Conservation (phyloP, 2,888 invertebrate species). For the Stenoptilia bipunctidactyla region DNA sequence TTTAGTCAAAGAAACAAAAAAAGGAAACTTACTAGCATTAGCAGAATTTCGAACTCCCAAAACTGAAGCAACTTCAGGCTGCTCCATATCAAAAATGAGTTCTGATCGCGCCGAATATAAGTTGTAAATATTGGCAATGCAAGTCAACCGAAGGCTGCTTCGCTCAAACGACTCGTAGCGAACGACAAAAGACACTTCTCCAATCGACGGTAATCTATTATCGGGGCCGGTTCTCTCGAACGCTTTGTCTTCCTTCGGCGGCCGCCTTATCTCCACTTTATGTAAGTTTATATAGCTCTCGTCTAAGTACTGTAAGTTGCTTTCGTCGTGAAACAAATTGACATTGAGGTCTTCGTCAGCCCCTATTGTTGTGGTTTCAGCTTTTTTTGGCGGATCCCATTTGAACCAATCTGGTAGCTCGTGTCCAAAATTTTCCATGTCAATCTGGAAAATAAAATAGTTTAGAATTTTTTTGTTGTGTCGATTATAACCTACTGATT, state of each 20-base stretch:
- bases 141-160: conserved; percentile 75
- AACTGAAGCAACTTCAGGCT: conserved; percentile 81
- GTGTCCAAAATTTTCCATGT: conserved; percentile 49
- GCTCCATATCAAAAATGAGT: conserved; percentile 78
- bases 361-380: conserved; percentile 54
- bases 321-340: conserved; percentile 57
- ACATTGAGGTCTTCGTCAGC: conserved; percentile 52
- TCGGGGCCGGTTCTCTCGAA: conserved; percentile 55
- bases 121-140: conserved; percentile 77
- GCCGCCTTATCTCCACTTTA: conserved; percentile 57
- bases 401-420: conserved; percentile 58
- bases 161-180: conserved; percentile 74
- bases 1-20: too few relatives aligned
- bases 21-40: conserved; percentile 51
- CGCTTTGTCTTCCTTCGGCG: conserved; percentile 39
- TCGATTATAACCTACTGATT: too few relatives aligned
- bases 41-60: conserved; percentile 77
- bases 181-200: conserved; percentile 73
- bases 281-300: conserved; percentile 59
- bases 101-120: conserved; percentile 75
- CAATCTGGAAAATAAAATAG: conserved; percentile 53
- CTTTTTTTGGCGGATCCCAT: conserved; percentile 55
- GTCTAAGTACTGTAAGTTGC: conserved; percentile 57
- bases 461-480: too few relatives aligned
- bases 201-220: conserved; percentile 48